phyloP scores from a whole-genome alignment of 2,888 invertebrate species.

The Drosophila multiciliata region DNA sequence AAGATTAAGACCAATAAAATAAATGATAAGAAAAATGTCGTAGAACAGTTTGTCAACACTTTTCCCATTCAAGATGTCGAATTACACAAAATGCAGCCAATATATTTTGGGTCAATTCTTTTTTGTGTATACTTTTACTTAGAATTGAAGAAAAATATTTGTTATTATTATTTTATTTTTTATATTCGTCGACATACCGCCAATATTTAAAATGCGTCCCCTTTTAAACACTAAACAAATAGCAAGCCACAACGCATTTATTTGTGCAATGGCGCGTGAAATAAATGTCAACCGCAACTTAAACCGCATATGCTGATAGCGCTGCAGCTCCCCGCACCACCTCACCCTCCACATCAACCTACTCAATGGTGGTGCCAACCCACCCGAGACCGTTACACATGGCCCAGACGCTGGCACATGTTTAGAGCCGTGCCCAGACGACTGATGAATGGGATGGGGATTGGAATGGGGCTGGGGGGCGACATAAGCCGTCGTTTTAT shows the following conservation, averaged over 20 bases:
- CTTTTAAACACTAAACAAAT: conserved; percentile 47
- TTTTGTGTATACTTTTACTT: background rate
- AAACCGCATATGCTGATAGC: conserved; percentile 79
- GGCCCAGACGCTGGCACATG: conserved; percentile 47
- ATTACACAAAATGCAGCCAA: background rate
- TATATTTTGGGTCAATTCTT: background rate
- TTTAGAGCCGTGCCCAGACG: conserved; percentile 13
- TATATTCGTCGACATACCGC: background rate
- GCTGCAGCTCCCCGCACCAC: conserved; percentile 6
- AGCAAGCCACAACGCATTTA: conserved; percentile 75
- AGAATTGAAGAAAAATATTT: background rate
- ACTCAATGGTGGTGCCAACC: conserved; percentile 30
- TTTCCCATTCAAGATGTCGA: background rate
- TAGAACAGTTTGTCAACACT: background rate
- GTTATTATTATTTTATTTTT: background rate
- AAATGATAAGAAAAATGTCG: background rate
- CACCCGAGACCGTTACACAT: conserved; percentile 52
- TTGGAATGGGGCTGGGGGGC: background rate
- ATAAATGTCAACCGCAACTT: conserved; percentile 81
- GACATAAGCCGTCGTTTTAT: conserved; percentile 59
- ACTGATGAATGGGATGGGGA: background rate
- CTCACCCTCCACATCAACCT: background rate
- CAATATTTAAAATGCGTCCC: conserved; percentile 7
- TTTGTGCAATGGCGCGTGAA: conserved; percentile 79
- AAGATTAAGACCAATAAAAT: background rate